phyloP scores from a whole-genome alignment of 2,113 vertebrate genomes.

The Dermatemys mawii region DNA sequence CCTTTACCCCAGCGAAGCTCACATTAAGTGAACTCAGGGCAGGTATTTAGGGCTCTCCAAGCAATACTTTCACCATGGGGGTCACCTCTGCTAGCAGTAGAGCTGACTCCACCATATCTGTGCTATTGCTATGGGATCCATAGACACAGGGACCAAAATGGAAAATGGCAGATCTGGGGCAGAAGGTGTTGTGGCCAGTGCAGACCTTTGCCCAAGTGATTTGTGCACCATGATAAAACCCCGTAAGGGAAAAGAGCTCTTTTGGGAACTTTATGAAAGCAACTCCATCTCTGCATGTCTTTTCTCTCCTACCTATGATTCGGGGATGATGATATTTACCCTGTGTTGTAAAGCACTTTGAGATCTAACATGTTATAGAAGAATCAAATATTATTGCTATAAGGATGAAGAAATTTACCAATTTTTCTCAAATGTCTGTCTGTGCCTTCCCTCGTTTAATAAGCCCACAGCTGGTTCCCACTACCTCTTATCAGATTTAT shows the following conservation, averaged over 20 bases:
- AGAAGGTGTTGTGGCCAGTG: slow-evolving; percentile 29
- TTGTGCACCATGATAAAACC: neutral
- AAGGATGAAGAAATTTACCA: neutral
- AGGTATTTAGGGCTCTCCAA: neutral
- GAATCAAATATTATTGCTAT: neutral
- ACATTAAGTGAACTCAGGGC: neutral
- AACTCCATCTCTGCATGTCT: neutral
- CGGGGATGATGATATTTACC: slow-evolving; percentile 21
- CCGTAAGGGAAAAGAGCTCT: neutral
- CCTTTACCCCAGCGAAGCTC: neutral
- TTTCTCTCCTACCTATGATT: neutral
- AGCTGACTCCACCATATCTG: neutral
- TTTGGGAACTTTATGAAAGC: neutral
- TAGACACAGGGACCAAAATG: neutral
- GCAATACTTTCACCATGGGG: neutral
- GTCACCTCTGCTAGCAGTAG: neutral
- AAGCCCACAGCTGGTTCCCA: fast-evolving
- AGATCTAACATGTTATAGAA: neutral
- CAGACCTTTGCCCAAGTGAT: neutral
- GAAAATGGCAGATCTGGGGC: slow-evolving; percentile 35
- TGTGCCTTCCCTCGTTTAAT: neutral
- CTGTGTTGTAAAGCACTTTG: slow-evolving; percentile 27
- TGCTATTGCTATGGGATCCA: neutral
- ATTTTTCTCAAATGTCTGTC: neutral
- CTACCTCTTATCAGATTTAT: neutral